phyloP scores from a whole-genome alignment of 1,140 invertebrate genomes.

The Zaprionus camerounensis region DNA sequence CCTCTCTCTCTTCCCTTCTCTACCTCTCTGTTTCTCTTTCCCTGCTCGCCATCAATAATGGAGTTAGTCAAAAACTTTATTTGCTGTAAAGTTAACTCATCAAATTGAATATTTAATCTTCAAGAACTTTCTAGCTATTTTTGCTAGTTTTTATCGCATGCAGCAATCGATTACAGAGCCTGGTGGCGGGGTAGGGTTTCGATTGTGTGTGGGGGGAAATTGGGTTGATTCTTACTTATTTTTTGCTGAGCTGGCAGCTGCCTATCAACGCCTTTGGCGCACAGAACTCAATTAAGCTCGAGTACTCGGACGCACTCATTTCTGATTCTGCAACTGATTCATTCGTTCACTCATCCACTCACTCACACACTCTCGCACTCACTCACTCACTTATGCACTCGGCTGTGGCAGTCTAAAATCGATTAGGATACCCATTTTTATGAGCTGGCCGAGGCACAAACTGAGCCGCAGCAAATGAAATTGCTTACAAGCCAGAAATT shows the following conservation, averaged over 20 bases:
- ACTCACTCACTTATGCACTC: background rate
- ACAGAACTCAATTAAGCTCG: conserved; percentile 70
- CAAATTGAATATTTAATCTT: conserved; percentile 7
- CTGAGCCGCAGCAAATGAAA: conserved; percentile 53
- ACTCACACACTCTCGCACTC: conserved; percentile 12
- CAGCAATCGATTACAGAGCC: conserved; percentile 8
- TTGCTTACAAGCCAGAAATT: conserved; percentile 77
- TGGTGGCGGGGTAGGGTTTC: background rate
- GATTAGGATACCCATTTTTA: conserved; percentile 72
- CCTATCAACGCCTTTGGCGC: conserved; percentile 32
- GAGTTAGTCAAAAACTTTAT: background rate
- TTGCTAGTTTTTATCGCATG: conserved; percentile 9
- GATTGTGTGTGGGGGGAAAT: background rate
- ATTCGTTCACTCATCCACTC: conserved; percentile 35
- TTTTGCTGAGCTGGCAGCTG: conserved; percentile 61
- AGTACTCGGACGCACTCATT: conserved; percentile 42
- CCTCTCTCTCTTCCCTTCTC: background rate
- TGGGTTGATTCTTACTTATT: conserved; percentile 28
- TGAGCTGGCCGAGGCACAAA: conserved; percentile 38
- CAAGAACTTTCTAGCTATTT: background rate
- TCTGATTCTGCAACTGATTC: conserved; percentile 18
- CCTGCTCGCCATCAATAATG: background rate
- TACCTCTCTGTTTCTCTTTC: background rate
- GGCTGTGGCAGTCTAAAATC: conserved; percentile 59
- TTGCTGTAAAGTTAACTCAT: conserved; percentile 2